Conservation (phyloP, 2,888 invertebrate species). For the Cheilosia vulpina region DNA sequence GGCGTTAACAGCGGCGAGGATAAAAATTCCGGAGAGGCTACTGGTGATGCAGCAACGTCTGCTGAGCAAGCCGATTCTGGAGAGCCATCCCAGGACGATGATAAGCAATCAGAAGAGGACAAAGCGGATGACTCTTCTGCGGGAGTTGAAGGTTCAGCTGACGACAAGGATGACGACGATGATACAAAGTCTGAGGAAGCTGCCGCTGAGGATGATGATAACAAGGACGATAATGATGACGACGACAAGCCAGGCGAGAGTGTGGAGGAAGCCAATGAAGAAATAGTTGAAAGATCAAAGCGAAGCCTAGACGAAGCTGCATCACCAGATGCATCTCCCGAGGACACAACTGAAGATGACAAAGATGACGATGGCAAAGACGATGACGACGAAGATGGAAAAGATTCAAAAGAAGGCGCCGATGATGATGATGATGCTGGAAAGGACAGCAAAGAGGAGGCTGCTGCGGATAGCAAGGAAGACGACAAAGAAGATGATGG, state of each 20-base stretch:
- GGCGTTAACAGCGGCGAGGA: slow-evolving; percentile 36
- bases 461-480: slow-evolving; percentile 79
- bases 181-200: slow-evolving; percentile 72
- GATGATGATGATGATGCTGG: slow-evolving; percentile 77
- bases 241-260: slow-evolving; percentile 80
- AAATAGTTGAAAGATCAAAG: slow-evolving; percentile 73
- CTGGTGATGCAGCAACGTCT: slow-evolving; percentile 80
- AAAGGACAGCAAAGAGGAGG: slow-evolving; percentile 76
- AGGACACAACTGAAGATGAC: slow-evolving; percentile 81
- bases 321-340: slow-evolving; percentile 81
- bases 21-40: slow-evolving; percentile 77
- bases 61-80: slow-evolving; percentile 78
- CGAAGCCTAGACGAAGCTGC: slow-evolving; percentile 80
- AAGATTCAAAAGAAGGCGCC: slow-evolving; percentile 78
- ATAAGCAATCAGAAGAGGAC: slow-evolving; percentile 78
- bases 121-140: slow-evolving; percentile 81
- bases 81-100: slow-evolving; percentile 63
- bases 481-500: slow-evolving; percentile 79
- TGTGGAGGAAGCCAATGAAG: slow-evolving; percentile 76
- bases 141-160: slow-evolving; percentile 79
- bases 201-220: slow-evolving; percentile 78
- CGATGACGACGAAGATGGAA: slow-evolving; percentile 80
- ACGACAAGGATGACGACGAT: slow-evolving; percentile 84
- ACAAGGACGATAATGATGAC: slow-evolving; percentile 79
- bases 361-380: slow-evolving; percentile 78